Evolutionary conservation across 64 coral and sea anemone genomes (phyloP).

Genomic region (Dendrophyllia cribrosa): DNA sequence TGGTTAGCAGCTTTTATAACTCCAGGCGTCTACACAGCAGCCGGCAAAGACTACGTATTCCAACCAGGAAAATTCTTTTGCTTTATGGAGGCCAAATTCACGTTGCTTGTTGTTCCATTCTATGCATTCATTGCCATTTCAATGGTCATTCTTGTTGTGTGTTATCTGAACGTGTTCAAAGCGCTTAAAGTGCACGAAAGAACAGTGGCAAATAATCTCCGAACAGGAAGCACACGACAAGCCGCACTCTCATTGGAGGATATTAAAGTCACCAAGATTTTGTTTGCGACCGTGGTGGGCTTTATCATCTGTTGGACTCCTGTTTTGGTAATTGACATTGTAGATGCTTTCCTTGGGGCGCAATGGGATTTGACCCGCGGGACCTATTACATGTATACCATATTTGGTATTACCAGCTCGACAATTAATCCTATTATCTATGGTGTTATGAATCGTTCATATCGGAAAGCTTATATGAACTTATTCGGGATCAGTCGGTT

Average conservation of each 20-base stretch:
- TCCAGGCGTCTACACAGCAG: conserved; percentile 9
- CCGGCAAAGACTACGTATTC: conserved; percentile 31
- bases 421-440: conserved; percentile 24
- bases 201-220: neutral
- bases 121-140: conserved; percentile 32
- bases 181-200: conserved; percentile 30
- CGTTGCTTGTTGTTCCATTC: conserved; percentile 9
- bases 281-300: conserved; percentile 17
- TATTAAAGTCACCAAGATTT: conserved; percentile 58
- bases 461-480: neutral
- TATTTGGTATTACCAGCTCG: conserved; percentile 41
- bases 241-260: conserved; percentile 40
- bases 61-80: conserved; percentile 56
- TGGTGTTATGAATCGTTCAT: conserved; percentile 40
- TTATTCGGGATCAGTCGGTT: neutral
- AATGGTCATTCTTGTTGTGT: conserved; percentile 22
- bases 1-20: neutral
- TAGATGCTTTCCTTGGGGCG: conserved; percentile 14
- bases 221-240: neutral
- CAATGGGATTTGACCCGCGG: neutral
- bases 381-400: conserved; percentile 41
- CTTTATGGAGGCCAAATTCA: conserved; percentile 13
- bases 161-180: conserved; percentile 58
- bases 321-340: conserved; percentile 15
- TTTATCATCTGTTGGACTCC: conserved; percentile 28